Percentiles rank a stretch among this genome's conserved stretches.
phyloP scores from a whole-genome alignment of 1,140 invertebrate genomes.

The Chionoecetes opilio region DNA sequence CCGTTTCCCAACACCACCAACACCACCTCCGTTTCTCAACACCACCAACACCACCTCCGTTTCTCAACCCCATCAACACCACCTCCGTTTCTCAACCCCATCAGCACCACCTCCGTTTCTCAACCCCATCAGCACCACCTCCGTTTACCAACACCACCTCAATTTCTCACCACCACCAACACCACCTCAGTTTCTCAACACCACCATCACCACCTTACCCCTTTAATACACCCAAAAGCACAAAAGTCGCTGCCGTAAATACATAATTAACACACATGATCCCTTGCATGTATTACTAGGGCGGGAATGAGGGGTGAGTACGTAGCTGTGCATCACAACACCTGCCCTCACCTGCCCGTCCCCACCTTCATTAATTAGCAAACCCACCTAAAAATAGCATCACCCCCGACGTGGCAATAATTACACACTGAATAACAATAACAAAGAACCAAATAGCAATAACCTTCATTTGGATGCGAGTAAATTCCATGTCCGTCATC shows the following conservation, averaged over 20 bases:
- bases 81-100: too few relatives aligned
- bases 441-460: constrained; percentile 17
- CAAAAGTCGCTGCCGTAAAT: neutral
- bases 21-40: neutral
- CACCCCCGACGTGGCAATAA: neutral
- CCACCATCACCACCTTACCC: neutral
- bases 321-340: neutral
- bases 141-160: too few relatives aligned
- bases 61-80: too few relatives aligned
- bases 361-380: neutral
- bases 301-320: too few relatives aligned
- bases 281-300: neutral
- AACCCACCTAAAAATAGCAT: neutral
- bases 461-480: neutral
- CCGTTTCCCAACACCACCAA: too few relatives aligned
- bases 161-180: too few relatives aligned
- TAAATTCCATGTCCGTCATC: neutral
- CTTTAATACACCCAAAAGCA: neutral
- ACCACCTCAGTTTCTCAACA: neutral
- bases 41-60: neutral
- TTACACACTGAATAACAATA: constrained; percentile 19
- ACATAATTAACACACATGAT: neutral
- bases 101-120: too few relatives aligned
- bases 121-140: neutral
- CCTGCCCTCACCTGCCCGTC: neutral